Base-by-base conservation (phyloP, 2,797 vertebrate genomes). In the Pseudomugil tenellus region DNA sequence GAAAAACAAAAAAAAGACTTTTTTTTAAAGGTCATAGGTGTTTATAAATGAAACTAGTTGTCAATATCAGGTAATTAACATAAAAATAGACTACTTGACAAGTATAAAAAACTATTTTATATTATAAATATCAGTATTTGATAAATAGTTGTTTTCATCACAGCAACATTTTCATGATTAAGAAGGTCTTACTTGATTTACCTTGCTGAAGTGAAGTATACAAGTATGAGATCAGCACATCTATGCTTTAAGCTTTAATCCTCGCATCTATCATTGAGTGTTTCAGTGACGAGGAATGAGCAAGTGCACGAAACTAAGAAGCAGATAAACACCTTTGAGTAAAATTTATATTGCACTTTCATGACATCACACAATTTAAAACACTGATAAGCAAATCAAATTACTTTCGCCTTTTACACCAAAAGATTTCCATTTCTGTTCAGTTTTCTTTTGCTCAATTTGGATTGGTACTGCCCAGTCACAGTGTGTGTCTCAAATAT, bases 331-430 rank as follows among this genome's bases (percentile, higher is more conserved):
- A 31, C 2, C 53, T 23, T 11, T 16, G 48, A 34, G 9, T 48
- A 68, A 49, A 35, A 21, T 51, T 25, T 37, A 9, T 13, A 46
- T 11, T 32, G 66, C 34, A 56, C 43, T 67, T 75, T 53, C 6
- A 19, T 1, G 13, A 29, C 6, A 56, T 16, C 25, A 76, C 11
- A 73, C 29, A 6, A 35, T 28, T 5, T 35, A 58, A n/a, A n/a
- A n/a, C n/a, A n/a, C n/a, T n/a, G n/a, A n/a, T n/a, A n/a, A 76
- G n/a, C 43, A 19, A 13, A 72, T 3, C 21, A 75, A 89, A 88
- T 88, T n/a, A 74, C 91, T 90, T 95, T 92, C 96, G 96, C 97
- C 96, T 96, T 97, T 93, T 96, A 88, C 88, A 64, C 88, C 78
- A 26, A 94, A 94, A 94, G 95, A 96, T 97, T 97, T 98, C 96